A percentile compares a stretch with the other conserved stretches of the same genome.
Evolutionary conservation across 2,113 vertebrate genomes (phyloP).

Genomic region (Cyanistes caeruleus): DNA sequence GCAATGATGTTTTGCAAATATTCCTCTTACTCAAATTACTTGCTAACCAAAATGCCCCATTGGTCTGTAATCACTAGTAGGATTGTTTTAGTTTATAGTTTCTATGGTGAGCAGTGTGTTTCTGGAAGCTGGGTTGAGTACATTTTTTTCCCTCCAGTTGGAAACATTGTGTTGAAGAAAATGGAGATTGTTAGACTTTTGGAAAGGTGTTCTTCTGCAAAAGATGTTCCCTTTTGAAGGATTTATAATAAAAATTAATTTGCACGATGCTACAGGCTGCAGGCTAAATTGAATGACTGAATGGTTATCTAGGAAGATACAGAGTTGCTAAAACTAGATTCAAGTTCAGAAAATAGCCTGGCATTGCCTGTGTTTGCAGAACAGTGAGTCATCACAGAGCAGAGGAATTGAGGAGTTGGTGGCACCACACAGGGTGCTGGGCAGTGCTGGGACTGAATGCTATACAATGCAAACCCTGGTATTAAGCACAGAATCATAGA

Average conservation of each 20-base stretch:
- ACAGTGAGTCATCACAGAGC: background rate
- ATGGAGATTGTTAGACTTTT: background rate
- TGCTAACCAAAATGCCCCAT: conserved; percentile 15
- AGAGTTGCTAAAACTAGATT: background rate
- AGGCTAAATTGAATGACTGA: background rate
- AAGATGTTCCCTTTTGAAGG: background rate
- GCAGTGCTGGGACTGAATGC: background rate
- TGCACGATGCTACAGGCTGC: background rate
- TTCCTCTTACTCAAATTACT: conserved; percentile 18
- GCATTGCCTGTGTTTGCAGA: background rate
- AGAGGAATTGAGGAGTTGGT: background rate
- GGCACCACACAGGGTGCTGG: background rate
- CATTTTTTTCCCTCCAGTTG: background rate
- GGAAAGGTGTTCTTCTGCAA: background rate
- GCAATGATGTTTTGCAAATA: conserved; percentile 31
- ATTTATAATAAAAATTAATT: background rate
- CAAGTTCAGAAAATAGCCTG: background rate
- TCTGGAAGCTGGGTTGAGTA: background rate
- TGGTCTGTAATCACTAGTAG: background rate
- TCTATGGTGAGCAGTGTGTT: conserved; percentile 31
- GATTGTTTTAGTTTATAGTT: conserved; percentile 36
- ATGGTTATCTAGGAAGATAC: background rate
- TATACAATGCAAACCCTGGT: background rate
- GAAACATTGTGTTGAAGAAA: background rate
- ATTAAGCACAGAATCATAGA: background rate